Evolutionary conservation across 2,888 invertebrate genomes (phyloP).

Genomic region (Orthonychiurus folsomi): DNA sequence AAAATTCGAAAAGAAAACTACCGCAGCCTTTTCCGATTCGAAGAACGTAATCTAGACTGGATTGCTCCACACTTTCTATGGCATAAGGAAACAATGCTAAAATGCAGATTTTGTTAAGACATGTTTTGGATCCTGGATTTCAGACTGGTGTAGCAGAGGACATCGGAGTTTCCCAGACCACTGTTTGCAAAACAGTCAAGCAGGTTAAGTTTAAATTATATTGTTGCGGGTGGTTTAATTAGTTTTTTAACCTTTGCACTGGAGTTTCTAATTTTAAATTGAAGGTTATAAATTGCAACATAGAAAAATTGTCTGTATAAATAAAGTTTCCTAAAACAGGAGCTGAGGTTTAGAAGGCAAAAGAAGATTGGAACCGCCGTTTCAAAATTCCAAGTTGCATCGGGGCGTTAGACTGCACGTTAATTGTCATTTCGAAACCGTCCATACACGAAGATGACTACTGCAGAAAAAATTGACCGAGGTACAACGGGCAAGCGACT

Average conservation of each 20-base stretch:
- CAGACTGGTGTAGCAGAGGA: constrained; percentile 14
- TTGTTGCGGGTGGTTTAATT: not conserved
- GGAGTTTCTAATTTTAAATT: not conserved
- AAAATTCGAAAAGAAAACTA: not conserved
- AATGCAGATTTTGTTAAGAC: constrained; percentile 14
- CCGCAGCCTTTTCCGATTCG: constrained; percentile 13
- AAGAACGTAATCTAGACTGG: constrained; percentile 13
- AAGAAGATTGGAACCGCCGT: constrained; percentile 6
- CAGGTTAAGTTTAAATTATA: constrained; percentile 3
- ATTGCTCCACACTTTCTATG: constrained; percentile 14
- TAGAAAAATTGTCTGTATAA: not conserved
- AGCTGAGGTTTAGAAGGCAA: constrained; percentile 3
- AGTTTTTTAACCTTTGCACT: not conserved
- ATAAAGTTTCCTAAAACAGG: constrained; percentile 13
- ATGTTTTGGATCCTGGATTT: constrained; percentile 18
- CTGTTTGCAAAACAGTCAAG: constrained; percentile 13
- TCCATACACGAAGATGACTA: constrained; percentile 12
- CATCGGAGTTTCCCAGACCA: constrained; percentile 10
- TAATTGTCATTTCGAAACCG: constrained; percentile 14
- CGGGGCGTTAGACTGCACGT: constrained; percentile 16
- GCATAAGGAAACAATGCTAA: not conserved
- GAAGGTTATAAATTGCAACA: no score
- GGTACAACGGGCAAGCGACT: constrained; percentile 20
- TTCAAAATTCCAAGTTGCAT: constrained; percentile 12
- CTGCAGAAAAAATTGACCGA: constrained; percentile 13